These are phyloP conservation scores for Alentia gelatinosa DNA, from an alignment of 2,888 invertebrate species.

Conservation along the genomic window DNA sequence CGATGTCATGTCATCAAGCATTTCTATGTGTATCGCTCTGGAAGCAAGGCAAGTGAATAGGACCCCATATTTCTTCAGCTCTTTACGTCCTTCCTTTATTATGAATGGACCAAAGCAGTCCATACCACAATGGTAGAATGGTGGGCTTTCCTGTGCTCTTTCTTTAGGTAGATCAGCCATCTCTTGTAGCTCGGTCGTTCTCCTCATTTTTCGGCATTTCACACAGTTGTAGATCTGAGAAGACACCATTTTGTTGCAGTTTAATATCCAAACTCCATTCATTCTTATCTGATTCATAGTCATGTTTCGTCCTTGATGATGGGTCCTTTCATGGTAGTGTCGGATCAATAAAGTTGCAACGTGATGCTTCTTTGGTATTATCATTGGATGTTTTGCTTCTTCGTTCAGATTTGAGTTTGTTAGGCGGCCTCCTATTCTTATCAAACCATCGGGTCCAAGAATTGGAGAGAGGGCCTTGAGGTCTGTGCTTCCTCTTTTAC, in stretches of 20 bases:
- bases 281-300: constrained; percentile 63
- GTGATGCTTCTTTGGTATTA: too few species aligned
- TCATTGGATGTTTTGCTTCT: too few species aligned
- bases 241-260: background rate
- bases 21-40: constrained; percentile 68
- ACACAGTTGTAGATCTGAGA: constrained; percentile 55
- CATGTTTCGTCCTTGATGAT: too few species aligned
- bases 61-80: constrained; percentile 67
- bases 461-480: too few species aligned
- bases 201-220: constrained; percentile 44
- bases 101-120: constrained; percentile 70
- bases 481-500: too few species aligned
- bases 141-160: constrained; percentile 62
- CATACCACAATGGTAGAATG: constrained; percentile 66
- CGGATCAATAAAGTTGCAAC: too few species aligned
- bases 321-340: too few species aligned
- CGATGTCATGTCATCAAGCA: constrained; percentile 66
- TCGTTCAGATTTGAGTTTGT: too few species aligned
- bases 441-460: too few species aligned
- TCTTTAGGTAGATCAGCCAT: constrained; percentile 65
- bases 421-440: too few species aligned
- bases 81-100: constrained; percentile 62
- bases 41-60: constrained; percentile 68
- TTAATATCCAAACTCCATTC: constrained; percentile 59
- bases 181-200: constrained; percentile 40